Evolutionary conservation across 2,888 invertebrate genomes (phyloP).

Genomic region (Hydraecia micacea): DNA sequence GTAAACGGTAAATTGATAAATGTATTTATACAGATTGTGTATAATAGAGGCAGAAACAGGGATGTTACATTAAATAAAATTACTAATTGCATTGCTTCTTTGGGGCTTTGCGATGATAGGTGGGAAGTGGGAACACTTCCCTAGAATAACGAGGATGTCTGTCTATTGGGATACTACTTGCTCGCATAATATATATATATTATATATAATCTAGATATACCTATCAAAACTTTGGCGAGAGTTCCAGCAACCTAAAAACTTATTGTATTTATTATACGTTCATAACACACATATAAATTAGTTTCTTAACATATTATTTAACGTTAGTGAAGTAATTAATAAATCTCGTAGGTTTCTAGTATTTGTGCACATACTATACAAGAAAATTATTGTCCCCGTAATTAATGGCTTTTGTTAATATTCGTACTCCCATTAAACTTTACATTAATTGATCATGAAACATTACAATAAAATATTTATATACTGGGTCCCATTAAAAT

Average conservation of each 20-base stretch:
- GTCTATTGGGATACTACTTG: not conserved
- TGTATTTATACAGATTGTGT: not conserved
- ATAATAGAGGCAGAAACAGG: not conserved
- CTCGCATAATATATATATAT: not conserved
- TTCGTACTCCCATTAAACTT: not conserved
- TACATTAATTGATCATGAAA: not conserved
- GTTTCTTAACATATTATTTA: slow-evolving; percentile 33
- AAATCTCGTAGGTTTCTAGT: not conserved
- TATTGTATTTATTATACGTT: too few relatives aligned
- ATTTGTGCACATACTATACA: not conserved
- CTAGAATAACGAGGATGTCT: not conserved
- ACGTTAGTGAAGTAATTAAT: slow-evolving; percentile 9
- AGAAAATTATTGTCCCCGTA: not conserved
- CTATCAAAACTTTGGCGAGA: slow-evolving; percentile 8
- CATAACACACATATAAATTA: slow-evolving; percentile 28
- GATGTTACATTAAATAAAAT: not conserved
- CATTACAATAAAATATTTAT: too few relatives aligned
- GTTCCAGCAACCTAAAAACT: slow-evolving; percentile 13
- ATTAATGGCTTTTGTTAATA: not conserved
- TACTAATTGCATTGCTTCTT: not conserved
- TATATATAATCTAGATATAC: not conserved
- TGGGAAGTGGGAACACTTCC: not conserved
- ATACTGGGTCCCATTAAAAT: too few relatives aligned
- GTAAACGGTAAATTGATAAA: too few relatives aligned
- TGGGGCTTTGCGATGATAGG: too few relatives aligned